Evolutionary conservation across 2,113 vertebrate species (phyloP), one percentile per base, ranked within the genome.

Genomic region (Chamaetylas fuelleborni): DNA sequence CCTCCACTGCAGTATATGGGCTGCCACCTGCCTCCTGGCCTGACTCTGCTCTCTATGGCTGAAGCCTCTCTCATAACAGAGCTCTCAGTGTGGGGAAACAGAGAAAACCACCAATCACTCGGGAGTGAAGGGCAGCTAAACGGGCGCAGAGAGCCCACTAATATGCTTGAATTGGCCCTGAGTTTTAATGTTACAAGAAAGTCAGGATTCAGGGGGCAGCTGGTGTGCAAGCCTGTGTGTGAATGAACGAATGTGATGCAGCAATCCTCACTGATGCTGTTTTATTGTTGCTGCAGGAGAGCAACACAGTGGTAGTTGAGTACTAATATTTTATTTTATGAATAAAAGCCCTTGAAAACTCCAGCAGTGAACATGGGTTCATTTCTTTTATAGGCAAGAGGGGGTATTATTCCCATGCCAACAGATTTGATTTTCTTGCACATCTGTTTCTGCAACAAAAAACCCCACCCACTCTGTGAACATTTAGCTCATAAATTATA

Each of bases 401-500:
- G 81, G 64, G 56, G 83, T 97, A 93, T 97, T 97, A 97, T 88
- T 97, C 86, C 88, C 93, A 93, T 96, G 86, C 92, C 92, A 97
- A 95, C 92, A 97, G 94, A 97, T 96, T 93, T 48, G 78, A 93
- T 93, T 96, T 97, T 97, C 95, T 96, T 92, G 85, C 95, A 97
- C 97, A 97, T 97, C 97, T 97, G 95, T 97, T 97, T 97, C 95
- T 97, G 70, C 90, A 96, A 92, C 64, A 57, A 91, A 95, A 95
- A 93, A 73, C 74, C 88, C 82, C 95, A 93, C 72, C 78, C 79
- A 97, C 94, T 78, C 89, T 86, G 72, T 42, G 73, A 97, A 97
- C 95, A 97, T 93, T 96, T 95, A 97, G 95, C 77, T 88, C 87
- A 97, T 97, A 97, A 98, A 97, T 97, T 96, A 95, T 71, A 93